Evolutionary conservation across 2,888 invertebrate species (phyloP), one percentile per base, ranked within the genome.

Genomic region (Rhagonycha lutea): DNA sequence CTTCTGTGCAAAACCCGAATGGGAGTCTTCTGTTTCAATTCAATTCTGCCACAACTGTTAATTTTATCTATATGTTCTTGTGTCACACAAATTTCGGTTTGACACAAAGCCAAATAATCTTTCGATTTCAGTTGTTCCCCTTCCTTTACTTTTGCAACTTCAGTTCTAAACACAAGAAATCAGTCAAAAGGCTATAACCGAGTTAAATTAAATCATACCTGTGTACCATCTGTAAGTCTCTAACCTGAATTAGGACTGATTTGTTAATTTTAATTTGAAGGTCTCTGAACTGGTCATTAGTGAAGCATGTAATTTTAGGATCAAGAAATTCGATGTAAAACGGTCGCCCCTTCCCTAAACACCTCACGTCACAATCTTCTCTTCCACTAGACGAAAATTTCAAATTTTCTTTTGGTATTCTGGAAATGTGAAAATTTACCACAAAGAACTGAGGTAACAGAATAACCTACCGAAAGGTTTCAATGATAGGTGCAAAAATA

Each of bases 291-390:
- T 91, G 87, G 7, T 89, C 84, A 12, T 83, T 83, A 0, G 89
- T 86, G 79, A 94, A 88, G 47, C 88, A 86, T 14, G 91, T 90
- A 23, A 89, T 86, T 78, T 88, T 89, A 0, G 95, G 93, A 86
- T 95, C 92, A 0, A 92, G 84, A 61, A 97, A 91, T 90, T 98
- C 97, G 0, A 98, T 89, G 0, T 95, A 95, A 89, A 99, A 99
- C 0, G 99, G 99, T 9, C 99, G 89, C 0, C 99, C 99, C 76
- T 92, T 90, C 0, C 98, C 97, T 77, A 99, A 88, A 88, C 96
- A 98, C 75, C 98, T 90, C 0, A 99, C 99, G 89, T 99, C 99
- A 0, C 98, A 96, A 88, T 99, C 99, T 88, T 99, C 99, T 61
- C 99, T 90, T 0, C 99, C 98, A 71, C 98, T 97, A 3, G 98